Evolutionary conservation across 2,797 vertebrate species (phyloP), one percentile per base, ranked within the genome.

Genomic region (Gallinago nigripennis): DNA sequence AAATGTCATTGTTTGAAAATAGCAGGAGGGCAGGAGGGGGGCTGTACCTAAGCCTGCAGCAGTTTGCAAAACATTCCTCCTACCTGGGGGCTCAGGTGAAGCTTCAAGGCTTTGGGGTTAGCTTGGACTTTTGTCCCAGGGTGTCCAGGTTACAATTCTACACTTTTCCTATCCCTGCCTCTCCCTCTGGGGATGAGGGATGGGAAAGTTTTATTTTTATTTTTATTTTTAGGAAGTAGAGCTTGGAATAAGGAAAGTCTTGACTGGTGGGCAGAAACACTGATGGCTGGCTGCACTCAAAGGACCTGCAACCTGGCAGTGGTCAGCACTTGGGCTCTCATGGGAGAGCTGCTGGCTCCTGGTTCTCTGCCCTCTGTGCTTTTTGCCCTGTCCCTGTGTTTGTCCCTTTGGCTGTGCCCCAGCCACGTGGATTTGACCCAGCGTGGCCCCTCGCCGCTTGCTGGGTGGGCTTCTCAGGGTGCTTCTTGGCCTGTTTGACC

Each of bases 1-100:
- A 61, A 88, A 85, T 39, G 65, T 68, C 50, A 54, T 75, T 75
- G 72, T 83, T 90, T 78, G 84, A 85, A 95, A 90, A 93, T 73
- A 82, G 77, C 48, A 28, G 12, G 56, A 28, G 82, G 69, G 12
- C 70, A 45, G 66, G 21, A 64, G 35, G 30, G 35, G 68, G 31
- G 28, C 77, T 80, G 56, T 61, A 16, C 27, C 30, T 33, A 41
- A 77, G 87, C 21, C 24, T 77, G 39, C 5, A 1, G 6, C 35
- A 28, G 48, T 27, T 72, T 39, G 33, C 24, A 53, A 66, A 86
- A 35, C 35, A 7, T 24, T 83, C 11, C 63, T 61, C 54, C 60
- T 84, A 66, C 18, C 31, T 24, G 37, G 50, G 50, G 39, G 39
- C 37, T 86, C 1, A 3, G 50, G 28, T 79, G 73, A 68, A 72